Conservation (phyloP, 2,797 vertebrate species). For the Enteromius anoplus region DNA sequence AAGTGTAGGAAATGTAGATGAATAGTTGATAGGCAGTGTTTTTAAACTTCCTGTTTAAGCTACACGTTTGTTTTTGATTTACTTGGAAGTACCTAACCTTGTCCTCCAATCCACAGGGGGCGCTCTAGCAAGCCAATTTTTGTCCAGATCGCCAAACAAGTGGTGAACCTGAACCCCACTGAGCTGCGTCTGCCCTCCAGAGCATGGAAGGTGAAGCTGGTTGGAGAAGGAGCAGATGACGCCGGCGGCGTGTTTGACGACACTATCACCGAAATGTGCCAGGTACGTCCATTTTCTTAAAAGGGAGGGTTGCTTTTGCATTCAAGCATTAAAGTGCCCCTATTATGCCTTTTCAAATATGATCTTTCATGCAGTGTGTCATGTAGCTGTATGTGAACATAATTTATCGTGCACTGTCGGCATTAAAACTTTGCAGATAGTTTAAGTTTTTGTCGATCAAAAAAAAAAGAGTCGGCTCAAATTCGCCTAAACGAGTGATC, state of each 20-base stretch:
- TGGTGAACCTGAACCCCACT: constrained; percentile 80
- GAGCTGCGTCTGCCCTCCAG: constrained; percentile 82
- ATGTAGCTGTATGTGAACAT: no score
- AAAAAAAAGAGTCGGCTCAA: no score
- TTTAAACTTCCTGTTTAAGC: not conserved
- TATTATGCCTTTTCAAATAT: no score
- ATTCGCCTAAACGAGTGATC: no score
- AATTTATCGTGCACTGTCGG: no score
- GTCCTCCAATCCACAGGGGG: constrained; percentile 68
- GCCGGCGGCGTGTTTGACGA: constrained; percentile 85
- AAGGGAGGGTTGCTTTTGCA: not conserved
- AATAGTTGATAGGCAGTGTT: not conserved
- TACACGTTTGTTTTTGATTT: not conserved
- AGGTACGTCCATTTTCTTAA: constrained; percentile 64
- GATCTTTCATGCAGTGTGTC: no score
- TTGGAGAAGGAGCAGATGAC: constrained; percentile 83
- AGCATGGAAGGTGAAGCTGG: constrained; percentile 86
- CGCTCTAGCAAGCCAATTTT: constrained; percentile 84
- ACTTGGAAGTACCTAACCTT: not conserved
- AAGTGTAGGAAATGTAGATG: not conserved
- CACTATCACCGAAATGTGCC: constrained; percentile 86
- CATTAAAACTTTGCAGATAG: no score
- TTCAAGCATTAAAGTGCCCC: not conserved
- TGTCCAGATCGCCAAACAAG: constrained; percentile 83
- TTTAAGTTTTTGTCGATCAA: no score